phyloP scores from a whole-genome alignment of 2,888 invertebrate genomes.

The Corbicula japonica region DNA sequence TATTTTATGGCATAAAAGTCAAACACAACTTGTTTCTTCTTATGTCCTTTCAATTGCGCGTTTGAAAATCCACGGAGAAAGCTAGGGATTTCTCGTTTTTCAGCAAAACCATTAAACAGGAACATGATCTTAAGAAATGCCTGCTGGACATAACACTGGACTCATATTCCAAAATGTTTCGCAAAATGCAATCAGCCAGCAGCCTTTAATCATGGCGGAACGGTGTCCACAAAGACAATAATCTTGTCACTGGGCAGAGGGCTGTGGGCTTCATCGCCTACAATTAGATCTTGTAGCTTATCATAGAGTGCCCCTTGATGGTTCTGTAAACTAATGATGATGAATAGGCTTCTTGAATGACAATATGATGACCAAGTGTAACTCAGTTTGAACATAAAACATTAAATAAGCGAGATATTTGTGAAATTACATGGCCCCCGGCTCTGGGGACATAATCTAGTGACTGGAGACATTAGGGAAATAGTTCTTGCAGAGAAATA shows the following conservation, averaged over 20 bases:
- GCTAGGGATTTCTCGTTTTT: too few species aligned
- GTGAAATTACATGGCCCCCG: constrained; percentile 8
- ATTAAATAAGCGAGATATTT: constrained; percentile 24
- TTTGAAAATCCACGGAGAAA: too few species aligned
- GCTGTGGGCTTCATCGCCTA: constrained; percentile 5
- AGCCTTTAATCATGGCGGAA: too few species aligned
- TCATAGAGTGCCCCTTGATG: constrained; percentile 11
- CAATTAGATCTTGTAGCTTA: constrained; percentile 14
- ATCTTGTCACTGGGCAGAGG: constrained; percentile 9
- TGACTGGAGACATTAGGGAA: constrained; percentile 14
- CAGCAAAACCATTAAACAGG: too few species aligned
- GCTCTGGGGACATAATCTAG: neutral
- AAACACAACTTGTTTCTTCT: too few species aligned
- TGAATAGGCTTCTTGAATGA: constrained; percentile 13
- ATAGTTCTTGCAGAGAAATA: constrained; percentile 3
- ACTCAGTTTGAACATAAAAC: constrained; percentile 12
- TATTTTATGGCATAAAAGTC: too few species aligned
- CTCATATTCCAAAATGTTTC: too few species aligned
- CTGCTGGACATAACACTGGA: too few species aligned
- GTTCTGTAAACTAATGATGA: constrained; percentile 12
- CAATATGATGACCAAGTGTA: constrained; percentile 10
- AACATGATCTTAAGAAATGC: too few species aligned
- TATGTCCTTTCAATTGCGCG: too few species aligned
- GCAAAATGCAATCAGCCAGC: too few species aligned
- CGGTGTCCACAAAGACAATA: constrained; percentile 17